phyloP scores from a whole-genome alignment of 2,888 invertebrate species.

The Atethmia centrago region DNA sequence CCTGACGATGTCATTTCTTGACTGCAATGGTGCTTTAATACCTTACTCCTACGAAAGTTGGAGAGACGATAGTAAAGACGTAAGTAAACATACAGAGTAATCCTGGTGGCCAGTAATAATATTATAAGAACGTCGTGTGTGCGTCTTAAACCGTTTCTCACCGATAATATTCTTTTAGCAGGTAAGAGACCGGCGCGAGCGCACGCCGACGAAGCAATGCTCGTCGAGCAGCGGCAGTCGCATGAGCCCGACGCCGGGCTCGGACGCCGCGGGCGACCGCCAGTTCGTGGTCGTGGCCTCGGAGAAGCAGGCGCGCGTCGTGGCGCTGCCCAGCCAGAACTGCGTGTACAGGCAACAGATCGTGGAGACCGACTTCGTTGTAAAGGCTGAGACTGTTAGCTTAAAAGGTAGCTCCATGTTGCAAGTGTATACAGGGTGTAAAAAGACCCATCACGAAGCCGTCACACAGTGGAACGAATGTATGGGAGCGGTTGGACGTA shows the following conservation, averaged over 20 bases:
- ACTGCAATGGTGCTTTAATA: slow-evolving; percentile 97
- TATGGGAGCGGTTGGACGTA: too few species aligned
- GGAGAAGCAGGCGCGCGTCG: slow-evolving; percentile 98
- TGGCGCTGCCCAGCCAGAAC: slow-evolving; percentile 98
- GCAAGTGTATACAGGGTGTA: not conserved
- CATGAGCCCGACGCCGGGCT: slow-evolving; percentile 94
- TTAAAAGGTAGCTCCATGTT: slow-evolving; percentile 93
- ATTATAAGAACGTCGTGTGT: not conserved
- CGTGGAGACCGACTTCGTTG: slow-evolving; percentile 97
- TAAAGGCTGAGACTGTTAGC: slow-evolving; percentile 97
- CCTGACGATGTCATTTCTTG: slow-evolving; percentile 98
- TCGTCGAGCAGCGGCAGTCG: slow-evolving; percentile 91
- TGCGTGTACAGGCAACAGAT: slow-evolving; percentile 98
- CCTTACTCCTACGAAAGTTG: slow-evolving; percentile 97
- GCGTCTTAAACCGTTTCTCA: not conserved
- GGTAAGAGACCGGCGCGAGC: slow-evolving; percentile 85
- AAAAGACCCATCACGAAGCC: not conserved
- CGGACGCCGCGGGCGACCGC: slow-evolving; percentile 91
- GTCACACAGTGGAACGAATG: too few species aligned
- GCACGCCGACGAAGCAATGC: slow-evolving; percentile 92
- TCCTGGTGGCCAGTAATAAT: not conserved
- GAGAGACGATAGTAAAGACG: slow-evolving; percentile 96
- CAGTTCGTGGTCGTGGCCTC: slow-evolving; percentile 98
- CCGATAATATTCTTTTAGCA: slow-evolving; percentile 52
- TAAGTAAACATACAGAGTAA: slow-evolving; percentile 73